Conservation (phyloP, 1,140 invertebrate genomes). For the Pygmarrhopalites habei region DNA sequence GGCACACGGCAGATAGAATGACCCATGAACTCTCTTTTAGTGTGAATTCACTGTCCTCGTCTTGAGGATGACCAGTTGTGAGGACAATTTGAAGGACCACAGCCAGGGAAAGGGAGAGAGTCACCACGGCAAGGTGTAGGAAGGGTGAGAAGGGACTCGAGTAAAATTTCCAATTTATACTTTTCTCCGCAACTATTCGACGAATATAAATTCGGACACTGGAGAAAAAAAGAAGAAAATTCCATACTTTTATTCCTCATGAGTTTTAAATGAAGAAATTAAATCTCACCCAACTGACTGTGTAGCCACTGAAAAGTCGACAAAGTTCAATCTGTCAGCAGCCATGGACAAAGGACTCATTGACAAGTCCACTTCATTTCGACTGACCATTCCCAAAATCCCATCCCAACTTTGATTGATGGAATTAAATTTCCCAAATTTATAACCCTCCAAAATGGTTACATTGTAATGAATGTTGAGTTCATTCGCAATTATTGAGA, state of each 20-base stretch:
- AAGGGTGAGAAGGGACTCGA: not conserved
- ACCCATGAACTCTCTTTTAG: not conserved
- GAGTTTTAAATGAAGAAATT: not conserved
- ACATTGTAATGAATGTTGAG: too few species aligned
- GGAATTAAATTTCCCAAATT: not conserved
- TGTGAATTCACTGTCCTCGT: not conserved
- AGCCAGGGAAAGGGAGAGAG: not conserved
- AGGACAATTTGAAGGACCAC: not conserved
- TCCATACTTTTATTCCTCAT: not conserved
- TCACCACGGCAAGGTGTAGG: not conserved
- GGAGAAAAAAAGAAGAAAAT: not conserved
- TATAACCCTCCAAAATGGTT: not conserved
- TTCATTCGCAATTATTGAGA: too few species aligned
- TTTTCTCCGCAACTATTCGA: not conserved
- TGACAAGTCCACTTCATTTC: not conserved
- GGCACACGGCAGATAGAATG: not conserved
- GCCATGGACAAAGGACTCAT: not conserved
- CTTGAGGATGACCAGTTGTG: not conserved
- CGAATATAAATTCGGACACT: not conserved
- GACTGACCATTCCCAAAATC: not conserved
- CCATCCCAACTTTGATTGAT: not conserved
- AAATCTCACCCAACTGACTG: not conserved
- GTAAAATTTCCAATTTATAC: not conserved
- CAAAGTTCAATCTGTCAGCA: not conserved
- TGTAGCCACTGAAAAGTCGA: not conserved